phyloP scores from a whole-genome alignment of 2,113 vertebrate genomes.

The Smithornis capensis region DNA sequence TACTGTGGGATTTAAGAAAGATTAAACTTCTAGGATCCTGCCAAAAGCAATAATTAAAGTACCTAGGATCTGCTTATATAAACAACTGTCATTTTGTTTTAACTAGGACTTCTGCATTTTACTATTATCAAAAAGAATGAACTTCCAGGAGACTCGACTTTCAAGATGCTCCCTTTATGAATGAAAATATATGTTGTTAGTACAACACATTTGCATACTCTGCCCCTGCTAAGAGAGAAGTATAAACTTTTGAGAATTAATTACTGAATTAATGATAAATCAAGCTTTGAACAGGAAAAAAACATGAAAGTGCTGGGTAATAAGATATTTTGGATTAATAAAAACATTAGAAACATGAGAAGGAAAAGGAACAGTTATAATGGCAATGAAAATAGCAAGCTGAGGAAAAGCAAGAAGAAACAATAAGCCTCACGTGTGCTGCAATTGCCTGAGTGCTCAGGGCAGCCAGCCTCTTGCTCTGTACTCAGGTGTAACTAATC shows the following conservation, averaged over 20 bases:
- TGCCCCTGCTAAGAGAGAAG: neutral
- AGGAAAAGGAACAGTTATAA: neutral
- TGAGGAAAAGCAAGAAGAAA: neutral
- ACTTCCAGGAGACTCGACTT: constrained; percentile 4
- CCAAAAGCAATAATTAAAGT: constrained; percentile 73
- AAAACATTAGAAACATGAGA: neutral
- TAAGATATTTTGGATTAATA: neutral
- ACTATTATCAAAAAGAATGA: constrained; percentile 50
- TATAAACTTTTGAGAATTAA: neutral
- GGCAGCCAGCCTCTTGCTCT: neutral
- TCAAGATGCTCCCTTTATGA: constrained; percentile 7
- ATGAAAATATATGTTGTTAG: neutral
- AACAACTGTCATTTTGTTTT: constrained; percentile 67
- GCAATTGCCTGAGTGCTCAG: neutral
- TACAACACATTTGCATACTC: neutral
- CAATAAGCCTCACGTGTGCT: neutral
- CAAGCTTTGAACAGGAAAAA: neutral
- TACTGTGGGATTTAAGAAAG: constrained; percentile 60
- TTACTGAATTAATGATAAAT: neutral
- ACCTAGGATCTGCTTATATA: constrained; percentile 60
- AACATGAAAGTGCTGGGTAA: neutral
- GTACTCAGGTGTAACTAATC: neutral
- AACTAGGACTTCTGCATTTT: constrained; percentile 55
- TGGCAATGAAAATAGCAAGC: neutral
- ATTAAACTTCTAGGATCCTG: constrained; percentile 64